Evolutionary conservation across 2,797 vertebrate genomes (phyloP), one percentile per base, ranked within the genome.

Genomic region (Buceros bicornis): DNA sequence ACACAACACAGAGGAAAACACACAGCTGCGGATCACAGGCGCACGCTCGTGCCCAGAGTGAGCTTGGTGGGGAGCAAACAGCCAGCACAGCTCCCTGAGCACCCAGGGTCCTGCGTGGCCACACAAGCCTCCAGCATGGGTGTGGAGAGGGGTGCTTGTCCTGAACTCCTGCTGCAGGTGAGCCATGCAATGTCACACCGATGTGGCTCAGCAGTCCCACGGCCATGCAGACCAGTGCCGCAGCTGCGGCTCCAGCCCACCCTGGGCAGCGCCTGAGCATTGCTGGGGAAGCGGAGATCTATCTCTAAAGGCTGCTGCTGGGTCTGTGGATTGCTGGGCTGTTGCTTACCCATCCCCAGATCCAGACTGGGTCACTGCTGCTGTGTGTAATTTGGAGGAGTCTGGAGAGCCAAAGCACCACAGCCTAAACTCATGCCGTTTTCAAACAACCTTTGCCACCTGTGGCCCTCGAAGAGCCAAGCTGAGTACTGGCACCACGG

Each of bases 251-350:
- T 40, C 50, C 53, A n/a, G 16, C 62, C 40, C 66, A 25, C 35
- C 40, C 54, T 5, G 8, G 45, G 42, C 50, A 60, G 21, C 2
- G 29, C 25, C 8, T 3, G 33, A 61, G 73, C 21, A 12, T 12
- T 21, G 28, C 45, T 6, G 4, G 24, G 48, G 53, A 57, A 45
- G 33, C 3, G n/a, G 14, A 10, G 4, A 8, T 61, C 53, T 53
- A 3, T 10, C 15, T 45, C 47, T 33, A 42, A 31, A 50, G 35
- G 57, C 42, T 73, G 48, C 22, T 66, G 65, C 45, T 72, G 50
- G 15, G 17, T 50, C 24, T 0, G 0, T 21, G 48, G 65, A 35
- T 8, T 2, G 0, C 4, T 0, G 1, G 4, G 53, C 43, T 62
- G 29, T 6, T 1, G 1, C 28, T 26, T 28, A 2, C 0, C n/a